These are phyloP conservation scores for Willowsia nigromaculata DNA, from an alignment of 2,888 invertebrate species.

Conservation along the genomic window DNA sequence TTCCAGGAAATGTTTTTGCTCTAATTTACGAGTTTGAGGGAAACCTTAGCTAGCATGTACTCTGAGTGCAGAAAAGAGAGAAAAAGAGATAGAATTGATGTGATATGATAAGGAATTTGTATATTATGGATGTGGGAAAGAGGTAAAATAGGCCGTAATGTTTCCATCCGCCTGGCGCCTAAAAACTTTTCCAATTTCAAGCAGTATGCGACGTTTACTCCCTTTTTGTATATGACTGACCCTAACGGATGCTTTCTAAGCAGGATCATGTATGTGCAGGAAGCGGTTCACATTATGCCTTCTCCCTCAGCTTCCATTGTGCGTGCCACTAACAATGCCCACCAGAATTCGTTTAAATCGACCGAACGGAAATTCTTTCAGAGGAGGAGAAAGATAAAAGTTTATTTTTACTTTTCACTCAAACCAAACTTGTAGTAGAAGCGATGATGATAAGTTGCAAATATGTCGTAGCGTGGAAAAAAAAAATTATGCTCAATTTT, in stretches of 20 bases:
- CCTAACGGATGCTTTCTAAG: slow-evolving; percentile 25
- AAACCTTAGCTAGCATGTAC: not conserved
- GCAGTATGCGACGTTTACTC: slow-evolving; percentile 51
- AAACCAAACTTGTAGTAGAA: not conserved
- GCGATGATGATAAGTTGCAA: slow-evolving; percentile 12
- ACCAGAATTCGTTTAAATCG: slow-evolving; percentile 46
- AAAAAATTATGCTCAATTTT: not conserved
- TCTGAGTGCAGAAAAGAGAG: not conserved
- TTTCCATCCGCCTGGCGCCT: slow-evolving; percentile 57
- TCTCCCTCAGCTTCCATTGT: slow-evolving; percentile 37
- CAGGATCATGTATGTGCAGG: slow-evolving; percentile 15
- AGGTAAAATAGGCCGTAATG: slow-evolving; percentile 52
- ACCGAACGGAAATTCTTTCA: slow-evolving; percentile 46
- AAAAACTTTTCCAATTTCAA: slow-evolving; percentile 66
- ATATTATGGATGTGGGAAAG: slow-evolving; percentile 50
- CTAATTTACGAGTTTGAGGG: slow-evolving; percentile 39
- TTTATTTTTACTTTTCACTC: slow-evolving; percentile 19
- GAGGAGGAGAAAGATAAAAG: slow-evolving; percentile 8
- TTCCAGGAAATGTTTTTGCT: slow-evolving; percentile 19
- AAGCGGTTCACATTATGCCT: not conserved
- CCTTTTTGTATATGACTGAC: slow-evolving; percentile 45
- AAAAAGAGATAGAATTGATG: slow-evolving; percentile 39
- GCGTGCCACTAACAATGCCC: slow-evolving; percentile 52
- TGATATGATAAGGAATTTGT: slow-evolving; percentile 45
- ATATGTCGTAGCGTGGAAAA: not conserved